These are phyloP conservation scores for Martes flavigula DNA, from an alignment of 2,797 vertebrate species.

Conservation along the genomic window DNA sequence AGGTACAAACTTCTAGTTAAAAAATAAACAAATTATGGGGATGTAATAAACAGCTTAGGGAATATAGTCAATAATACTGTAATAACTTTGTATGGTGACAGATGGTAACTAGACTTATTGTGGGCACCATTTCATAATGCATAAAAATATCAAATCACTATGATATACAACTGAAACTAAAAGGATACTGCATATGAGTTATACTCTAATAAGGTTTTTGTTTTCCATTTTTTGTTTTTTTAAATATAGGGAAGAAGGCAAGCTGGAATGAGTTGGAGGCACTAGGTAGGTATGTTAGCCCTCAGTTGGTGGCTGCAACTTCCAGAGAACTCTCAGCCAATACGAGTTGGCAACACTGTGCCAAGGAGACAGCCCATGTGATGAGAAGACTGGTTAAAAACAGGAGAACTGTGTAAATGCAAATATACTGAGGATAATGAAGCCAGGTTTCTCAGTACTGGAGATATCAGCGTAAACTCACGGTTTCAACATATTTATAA, in stretches of 20 bases:
- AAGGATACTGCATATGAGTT: neutral
- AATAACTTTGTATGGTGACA: neutral
- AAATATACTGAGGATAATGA: neutral
- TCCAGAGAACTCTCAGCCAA: neutral
- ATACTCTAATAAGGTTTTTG: neutral
- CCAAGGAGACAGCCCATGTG: neutral
- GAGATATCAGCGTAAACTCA: neutral
- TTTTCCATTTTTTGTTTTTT: neutral
- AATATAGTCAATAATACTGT: neutral
- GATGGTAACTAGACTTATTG: neutral
- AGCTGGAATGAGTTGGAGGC: neutral
- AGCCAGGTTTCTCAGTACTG: neutral
- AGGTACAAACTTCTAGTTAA: neutral
- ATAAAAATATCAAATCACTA: neutral
- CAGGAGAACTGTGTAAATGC: neutral
- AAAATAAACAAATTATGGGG: neutral
- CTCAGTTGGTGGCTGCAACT: neutral
- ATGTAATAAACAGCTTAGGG: neutral
- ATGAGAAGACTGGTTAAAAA: neutral
- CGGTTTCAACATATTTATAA: neutral
- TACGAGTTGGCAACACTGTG: neutral
- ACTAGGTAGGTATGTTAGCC: no score
- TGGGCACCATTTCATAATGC: neutral
- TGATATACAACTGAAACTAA: neutral
- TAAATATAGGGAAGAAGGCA: neutral